Evolutionary conservation across 2,113 vertebrate genomes (phyloP).

Genomic region (Vimba vimba): DNA sequence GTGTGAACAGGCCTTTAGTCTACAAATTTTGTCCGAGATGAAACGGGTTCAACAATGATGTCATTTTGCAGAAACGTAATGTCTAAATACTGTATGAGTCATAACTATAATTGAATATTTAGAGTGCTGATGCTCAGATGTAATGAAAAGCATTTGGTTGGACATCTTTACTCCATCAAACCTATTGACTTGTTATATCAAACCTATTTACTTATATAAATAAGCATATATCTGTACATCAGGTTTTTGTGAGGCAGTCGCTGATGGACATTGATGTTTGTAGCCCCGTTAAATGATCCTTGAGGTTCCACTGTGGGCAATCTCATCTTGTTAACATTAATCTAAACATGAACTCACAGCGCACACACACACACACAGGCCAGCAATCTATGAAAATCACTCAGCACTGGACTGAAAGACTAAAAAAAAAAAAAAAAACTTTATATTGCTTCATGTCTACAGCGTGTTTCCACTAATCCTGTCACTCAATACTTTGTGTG

Average conservation of each 20-base stretch:
- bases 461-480: conserved; percentile 8
- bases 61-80: background rate
- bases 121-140: background rate
- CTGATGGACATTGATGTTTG: conserved; percentile 16
- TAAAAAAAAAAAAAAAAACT: background rate
- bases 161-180: conserved; percentile 25
- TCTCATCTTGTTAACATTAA: conserved; percentile 29
- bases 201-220: background rate
- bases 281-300: conserved; percentile 21
- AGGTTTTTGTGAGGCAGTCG: background rate
- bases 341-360: conserved; percentile 8
- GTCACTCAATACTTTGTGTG: background rate
- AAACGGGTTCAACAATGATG: background rate
- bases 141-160: background rate
- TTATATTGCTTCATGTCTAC: background rate
- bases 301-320: conserved; percentile 28
- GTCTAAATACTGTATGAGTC: background rate
- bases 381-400: background rate
- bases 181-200: conserved; percentile 6
- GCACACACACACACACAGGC: background rate
- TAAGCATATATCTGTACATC: background rate
- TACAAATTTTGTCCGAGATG: background rate
- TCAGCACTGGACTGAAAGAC: background rate
- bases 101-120: conserved; percentile 12
- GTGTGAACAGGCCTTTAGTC: background rate